Base-by-base conservation (phyloP, 2,888 invertebrate species). In the Laothoe populi region DNA sequence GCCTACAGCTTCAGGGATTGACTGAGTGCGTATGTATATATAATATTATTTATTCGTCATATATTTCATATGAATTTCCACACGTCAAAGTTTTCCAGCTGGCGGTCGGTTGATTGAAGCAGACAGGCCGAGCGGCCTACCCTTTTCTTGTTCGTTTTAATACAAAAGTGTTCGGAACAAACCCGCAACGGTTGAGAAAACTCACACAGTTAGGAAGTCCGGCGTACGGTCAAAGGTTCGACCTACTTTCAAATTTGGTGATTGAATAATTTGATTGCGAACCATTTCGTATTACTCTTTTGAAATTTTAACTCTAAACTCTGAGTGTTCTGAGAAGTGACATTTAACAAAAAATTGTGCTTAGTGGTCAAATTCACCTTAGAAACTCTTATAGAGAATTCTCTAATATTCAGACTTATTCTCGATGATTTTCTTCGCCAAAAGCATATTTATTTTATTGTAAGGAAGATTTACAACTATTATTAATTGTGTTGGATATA, bases 151-250 rank as follows among this genome's bases (percentile, higher is more conserved):
- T 31, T 5, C 46, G 24, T 16, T 49, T 53, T 53, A 53, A 53
- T 53, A 53, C 26, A 53, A 31, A 53, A 19, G 31, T 35, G 31
- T 31, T 31, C 19, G 16, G 53, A 53, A 53, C 53, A 53, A 53
- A 53, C 53, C 53, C 19, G 19, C 53, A 19, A 53, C 53, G 53
- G 53, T 35, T 35, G 19, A 35, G 53, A 11, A 53, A 53, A 53
- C 53, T 53, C 53, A 53, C 35, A 53, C 31, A 53, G 53, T 53
- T 53, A 53, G 53, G 53, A 53, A 53, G 35, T 53, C 53, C 53
- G 35, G 31, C 53, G 21, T 16, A 19, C 53, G 31, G 53, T 53
- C 53, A 53, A 53, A 53, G 53, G 53, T 53, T 53, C 53, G 53
- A 53, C 53, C 53, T 35, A 53, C 53, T 53, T 53, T 53, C 35